Percentiles rank a stretch among this genome's conserved stretches.
phyloP scores from a whole-genome alignment of 2,797 vertebrate genomes.

The Perodicticus potto region DNA sequence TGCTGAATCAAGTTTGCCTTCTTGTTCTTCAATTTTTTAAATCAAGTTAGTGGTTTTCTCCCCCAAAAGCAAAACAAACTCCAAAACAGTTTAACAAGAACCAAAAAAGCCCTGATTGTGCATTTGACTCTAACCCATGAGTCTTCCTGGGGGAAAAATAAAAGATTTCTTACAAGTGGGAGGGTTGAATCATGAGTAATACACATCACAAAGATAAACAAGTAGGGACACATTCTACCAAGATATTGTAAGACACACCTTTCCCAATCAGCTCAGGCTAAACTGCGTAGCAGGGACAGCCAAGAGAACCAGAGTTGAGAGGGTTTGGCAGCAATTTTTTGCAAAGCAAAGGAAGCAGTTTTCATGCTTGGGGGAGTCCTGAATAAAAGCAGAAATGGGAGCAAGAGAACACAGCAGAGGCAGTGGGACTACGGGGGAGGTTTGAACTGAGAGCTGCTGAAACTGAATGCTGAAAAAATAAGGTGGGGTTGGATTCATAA shows the following conservation, averaged over 20 bases:
- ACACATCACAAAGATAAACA: background rate
- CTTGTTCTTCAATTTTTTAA: background rate
- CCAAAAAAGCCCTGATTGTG: background rate
- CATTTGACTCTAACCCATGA: background rate
- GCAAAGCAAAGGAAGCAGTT: background rate
- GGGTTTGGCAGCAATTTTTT: background rate
- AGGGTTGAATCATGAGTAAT: constrained; percentile 25
- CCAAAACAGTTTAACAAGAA: background rate
- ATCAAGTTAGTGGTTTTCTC: background rate
- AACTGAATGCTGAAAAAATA: background rate
- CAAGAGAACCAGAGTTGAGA: background rate
- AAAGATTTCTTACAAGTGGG: background rate
- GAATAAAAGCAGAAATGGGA: constrained; percentile 8
- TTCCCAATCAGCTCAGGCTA: constrained; percentile 4
- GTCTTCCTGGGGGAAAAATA: background rate
- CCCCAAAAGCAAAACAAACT: background rate
- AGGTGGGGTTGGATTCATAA: background rate
- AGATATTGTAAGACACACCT: constrained; percentile 38
- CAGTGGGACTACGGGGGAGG: background rate
- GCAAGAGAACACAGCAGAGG: background rate
- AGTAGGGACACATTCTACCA: background rate
- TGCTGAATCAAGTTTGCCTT: background rate
- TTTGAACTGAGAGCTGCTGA: background rate
- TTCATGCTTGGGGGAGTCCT: background rate
- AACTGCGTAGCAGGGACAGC: background rate